Evolutionary conservation across 2,888 invertebrate species (phyloP).

Genomic region (Scaptomyza flava): DNA sequence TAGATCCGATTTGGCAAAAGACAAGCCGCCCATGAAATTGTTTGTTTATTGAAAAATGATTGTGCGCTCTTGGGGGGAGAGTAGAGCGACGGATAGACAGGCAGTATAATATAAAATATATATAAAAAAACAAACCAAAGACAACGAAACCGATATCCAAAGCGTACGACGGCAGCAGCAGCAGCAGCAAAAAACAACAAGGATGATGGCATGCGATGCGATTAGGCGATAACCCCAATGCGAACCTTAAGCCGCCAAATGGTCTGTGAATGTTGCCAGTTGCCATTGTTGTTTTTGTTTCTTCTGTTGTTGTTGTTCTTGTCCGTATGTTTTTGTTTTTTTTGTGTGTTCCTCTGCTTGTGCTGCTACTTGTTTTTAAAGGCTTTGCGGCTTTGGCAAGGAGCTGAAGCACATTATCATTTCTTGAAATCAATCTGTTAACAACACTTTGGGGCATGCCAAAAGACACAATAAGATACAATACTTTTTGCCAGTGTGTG

Average conservation of each 20-base stretch:
- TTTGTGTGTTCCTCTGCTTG: neutral
- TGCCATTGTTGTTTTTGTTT: constrained; percentile 32
- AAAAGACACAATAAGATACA: constrained; percentile 34
- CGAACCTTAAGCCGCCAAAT: constrained; percentile 78
- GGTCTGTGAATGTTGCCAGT: constrained; percentile 77
- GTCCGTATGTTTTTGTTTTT: constrained; percentile 11
- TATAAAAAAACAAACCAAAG: constrained; percentile 44
- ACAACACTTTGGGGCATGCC: constrained; percentile 69
- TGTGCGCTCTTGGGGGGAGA: constrained; percentile 48
- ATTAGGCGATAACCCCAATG: constrained; percentile 78
- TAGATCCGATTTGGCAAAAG: constrained; percentile 78
- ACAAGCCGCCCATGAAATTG: constrained; percentile 79
- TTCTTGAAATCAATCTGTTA: constrained; percentile 81
- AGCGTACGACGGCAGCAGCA: constrained; percentile 19
- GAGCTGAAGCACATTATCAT: constrained; percentile 70
- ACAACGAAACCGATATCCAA: constrained; percentile 53
- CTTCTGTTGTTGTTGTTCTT: constrained; percentile 21
- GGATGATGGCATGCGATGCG: constrained; percentile 62
- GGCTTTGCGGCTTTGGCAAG: constrained; percentile 69
- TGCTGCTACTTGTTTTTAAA: constrained; percentile 41
- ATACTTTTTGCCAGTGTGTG: constrained; percentile 19
- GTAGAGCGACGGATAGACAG: constrained; percentile 23
- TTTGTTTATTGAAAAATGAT: constrained; percentile 81
- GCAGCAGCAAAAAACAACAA: constrained; percentile 13
- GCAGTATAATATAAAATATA: constrained; percentile 22